Base-by-base conservation (phyloP, 2,888 invertebrate species). In the Masnerella sp. region DNA sequence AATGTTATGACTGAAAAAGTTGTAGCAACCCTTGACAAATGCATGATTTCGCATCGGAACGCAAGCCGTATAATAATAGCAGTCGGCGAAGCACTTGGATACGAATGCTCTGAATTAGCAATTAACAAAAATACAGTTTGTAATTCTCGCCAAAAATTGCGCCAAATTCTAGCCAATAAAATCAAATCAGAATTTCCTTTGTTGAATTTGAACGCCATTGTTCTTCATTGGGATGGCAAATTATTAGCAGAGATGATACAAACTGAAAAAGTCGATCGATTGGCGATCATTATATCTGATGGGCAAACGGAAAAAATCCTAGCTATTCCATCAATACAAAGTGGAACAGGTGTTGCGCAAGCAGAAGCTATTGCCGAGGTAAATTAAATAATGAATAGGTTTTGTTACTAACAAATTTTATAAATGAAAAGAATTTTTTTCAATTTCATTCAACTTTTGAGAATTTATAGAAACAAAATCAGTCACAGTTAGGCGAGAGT, bases 1-100 rank as follows among this genome's bases (percentile, higher is more conserved):
- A 54, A 74, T 22, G 34, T 79, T 30, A 58, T 75, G 8, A 73
- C 65, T 32, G 65, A 70, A 45, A 77, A 72, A 76, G 36, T 78
- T 9, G 62, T 61, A 34, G 70, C 72, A 15, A 59, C 65, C 25
- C 47, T 78, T 9, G 76, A 78, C 42, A 76, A 74, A 62, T 77
- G 64, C 40, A 59, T 54, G 65, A 42, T 77, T 32, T 62, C 52
- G 11, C 47, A 76, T 40, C 49, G 69, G 49, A 62, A 78, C 28
- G 49, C 67, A 9, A 36, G 54, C 14, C 69, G 52, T 5, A 15
- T 76, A 42, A 65, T 75, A 15, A 45, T 51, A 32, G 52, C 72
- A 11, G 49, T 75, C 11, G 71, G 54, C 34, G 70, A 71, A 49
- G 73, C 30, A 38, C 74, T 34, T 52, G 54, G 52, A 22, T 18